A percentile compares a stretch with the other conserved stretches of the same genome.
Evolutionary conservation across 1,140 invertebrate species (phyloP).

Genomic region (Cephus cinctus): DNA sequence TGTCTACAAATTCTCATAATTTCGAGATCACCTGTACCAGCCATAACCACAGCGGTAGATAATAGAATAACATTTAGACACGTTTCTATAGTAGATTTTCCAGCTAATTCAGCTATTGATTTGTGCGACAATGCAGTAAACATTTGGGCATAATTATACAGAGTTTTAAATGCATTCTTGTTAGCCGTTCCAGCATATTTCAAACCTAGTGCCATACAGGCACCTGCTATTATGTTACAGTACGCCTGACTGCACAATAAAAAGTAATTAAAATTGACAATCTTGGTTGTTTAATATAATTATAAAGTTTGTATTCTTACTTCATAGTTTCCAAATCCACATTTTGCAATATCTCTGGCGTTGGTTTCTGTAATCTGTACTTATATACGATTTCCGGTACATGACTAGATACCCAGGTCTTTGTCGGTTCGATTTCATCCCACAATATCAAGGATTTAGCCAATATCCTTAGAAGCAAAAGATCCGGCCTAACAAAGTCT

Average conservation of each 20-base stretch:
- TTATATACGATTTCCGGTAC: conserved; percentile 74
- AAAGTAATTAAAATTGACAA: conserved; percentile 4
- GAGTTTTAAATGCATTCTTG: conserved; percentile 73
- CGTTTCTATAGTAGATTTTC: conserved; percentile 86
- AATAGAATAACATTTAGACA: conserved; percentile 83
- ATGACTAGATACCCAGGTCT: conserved; percentile 83
- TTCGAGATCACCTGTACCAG: conserved; percentile 88
- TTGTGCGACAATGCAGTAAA: conserved; percentile 66
- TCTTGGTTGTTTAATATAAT: conserved; percentile 6
- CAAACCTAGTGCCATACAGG: conserved; percentile 90
- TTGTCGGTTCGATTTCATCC: conserved; percentile 78
- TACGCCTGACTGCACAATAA: conserved; percentile 80
- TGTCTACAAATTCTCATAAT: conserved; percentile 79
- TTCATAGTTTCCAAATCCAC: conserved; percentile 95
- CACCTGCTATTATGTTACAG: conserved; percentile 93
- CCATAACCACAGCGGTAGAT: conserved; percentile 85
- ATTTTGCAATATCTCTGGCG: conserved; percentile 59
- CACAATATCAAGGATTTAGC: conserved; percentile 81
- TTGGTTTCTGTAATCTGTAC: conserved; percentile 70
- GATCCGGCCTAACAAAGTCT: conserved; percentile 91
- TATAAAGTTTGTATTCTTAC: conserved; percentile 61
- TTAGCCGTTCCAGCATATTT: conserved; percentile 92
- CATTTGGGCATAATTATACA: conserved; percentile 68
- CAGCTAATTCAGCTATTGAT: conserved; percentile 81
- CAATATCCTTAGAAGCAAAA: conserved; percentile 81